These are phyloP conservation scores for Mactra quadrangularis DNA, from an alignment of 1,140 invertebrate genomes.

Conservation along the genomic window DNA sequence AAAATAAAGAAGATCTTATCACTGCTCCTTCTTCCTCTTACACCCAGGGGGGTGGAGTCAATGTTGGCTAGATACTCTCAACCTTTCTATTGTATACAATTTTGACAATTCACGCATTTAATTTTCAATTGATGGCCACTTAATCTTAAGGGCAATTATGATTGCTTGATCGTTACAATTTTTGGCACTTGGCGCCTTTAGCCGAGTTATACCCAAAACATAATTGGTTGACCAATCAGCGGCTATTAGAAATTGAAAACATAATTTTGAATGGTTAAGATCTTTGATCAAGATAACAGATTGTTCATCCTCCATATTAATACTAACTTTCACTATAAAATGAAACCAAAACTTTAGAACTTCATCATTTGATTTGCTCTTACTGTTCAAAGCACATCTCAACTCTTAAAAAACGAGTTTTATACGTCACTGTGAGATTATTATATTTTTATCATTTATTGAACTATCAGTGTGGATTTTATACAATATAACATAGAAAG, in stretches of 20 bases:
- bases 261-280: constrained; percentile 30
- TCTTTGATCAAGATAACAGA: constrained; percentile 34
- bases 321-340: constrained; percentile 30
- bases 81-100: constrained; percentile 39
- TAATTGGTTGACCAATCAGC: constrained; percentile 56
- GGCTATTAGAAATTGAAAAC: constrained; percentile 28
- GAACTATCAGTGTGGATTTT: no score
- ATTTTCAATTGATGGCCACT: constrained; percentile 60
- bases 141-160: constrained; percentile 45
- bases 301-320: constrained; percentile 35
- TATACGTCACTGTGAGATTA: no score
- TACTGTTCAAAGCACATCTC: no score
- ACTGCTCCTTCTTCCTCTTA: constrained; percentile 13
- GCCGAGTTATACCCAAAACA: constrained; percentile 31
- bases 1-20: constrained; percentile 47
- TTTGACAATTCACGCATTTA: constrained; percentile 50
- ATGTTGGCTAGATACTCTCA: constrained; percentile 9
- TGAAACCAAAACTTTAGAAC: neutral
- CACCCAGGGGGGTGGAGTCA: constrained; percentile 51
- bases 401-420: no score
- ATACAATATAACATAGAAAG: no score
- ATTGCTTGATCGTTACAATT: constrained; percentile 17
- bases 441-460: no score
- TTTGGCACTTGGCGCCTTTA: constrained; percentile 49
- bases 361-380: constrained; percentile 25